Percentiles rank a stretch among this genome's conserved stretches.
These are phyloP conservation scores for Prionailurus bengalensis DNA, from an alignment of 2,113 vertebrate species.

Conservation along the genomic window DNA sequence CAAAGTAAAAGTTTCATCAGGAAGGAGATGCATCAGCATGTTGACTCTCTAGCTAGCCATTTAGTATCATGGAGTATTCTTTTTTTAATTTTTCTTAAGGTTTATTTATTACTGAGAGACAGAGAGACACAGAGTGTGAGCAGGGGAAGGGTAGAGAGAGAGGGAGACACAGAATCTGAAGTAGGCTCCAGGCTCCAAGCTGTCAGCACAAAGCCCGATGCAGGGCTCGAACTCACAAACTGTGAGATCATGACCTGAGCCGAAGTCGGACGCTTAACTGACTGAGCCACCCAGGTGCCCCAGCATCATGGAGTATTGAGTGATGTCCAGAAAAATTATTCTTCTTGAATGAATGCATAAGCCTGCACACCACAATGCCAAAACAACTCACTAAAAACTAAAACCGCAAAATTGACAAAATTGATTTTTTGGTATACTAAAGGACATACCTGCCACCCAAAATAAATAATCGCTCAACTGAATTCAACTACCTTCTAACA, in stretches of 20 bases:
- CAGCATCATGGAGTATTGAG: neutral
- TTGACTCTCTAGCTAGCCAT: neutral
- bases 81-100: too few species aligned
- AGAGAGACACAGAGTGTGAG: too few species aligned
- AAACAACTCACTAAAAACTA: neutral
- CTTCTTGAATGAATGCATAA: constrained; percentile 15
- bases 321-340: neutral
- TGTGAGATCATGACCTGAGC: too few species aligned
- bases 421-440: neutral
- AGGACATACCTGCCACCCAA: neutral
- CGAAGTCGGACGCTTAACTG: too few species aligned
- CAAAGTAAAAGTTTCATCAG: neutral
- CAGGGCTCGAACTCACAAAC: too few species aligned
- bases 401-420: neutral
- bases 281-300: too few species aligned
- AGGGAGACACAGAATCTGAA: too few species aligned
- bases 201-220: too few species aligned
- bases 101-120: too few species aligned
- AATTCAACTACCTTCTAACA: neutral
- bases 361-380: neutral
- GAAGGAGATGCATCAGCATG: neutral
- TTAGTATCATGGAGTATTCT: neutral
- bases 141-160: too few species aligned
- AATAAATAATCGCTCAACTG: neutral
- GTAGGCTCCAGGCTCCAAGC: too few species aligned